phyloP scores from a whole-genome alignment of 2,113 vertebrate genomes.

The Crotalus helleri region DNA sequence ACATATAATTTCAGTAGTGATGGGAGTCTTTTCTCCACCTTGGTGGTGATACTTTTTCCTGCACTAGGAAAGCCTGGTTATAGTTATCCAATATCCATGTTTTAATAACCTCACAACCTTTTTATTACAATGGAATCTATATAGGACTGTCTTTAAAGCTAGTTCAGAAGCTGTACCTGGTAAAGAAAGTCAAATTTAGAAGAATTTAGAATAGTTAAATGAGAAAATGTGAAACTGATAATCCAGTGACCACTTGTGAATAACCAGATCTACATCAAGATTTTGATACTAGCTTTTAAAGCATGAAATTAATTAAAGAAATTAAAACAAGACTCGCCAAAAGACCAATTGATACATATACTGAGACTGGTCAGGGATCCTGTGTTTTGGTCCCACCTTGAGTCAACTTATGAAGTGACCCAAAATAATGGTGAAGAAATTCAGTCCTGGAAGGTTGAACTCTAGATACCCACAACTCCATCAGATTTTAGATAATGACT shows the following conservation, averaged over 20 bases:
- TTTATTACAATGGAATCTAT: background rate
- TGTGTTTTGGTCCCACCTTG: background rate
- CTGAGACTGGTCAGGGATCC: background rate
- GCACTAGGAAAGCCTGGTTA: background rate
- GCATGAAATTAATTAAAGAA: background rate
- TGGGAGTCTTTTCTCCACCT: background rate
- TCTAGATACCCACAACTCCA: background rate
- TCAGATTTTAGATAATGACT: background rate
- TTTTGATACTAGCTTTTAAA: background rate
- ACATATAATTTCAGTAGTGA: background rate
- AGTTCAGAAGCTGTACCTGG: background rate
- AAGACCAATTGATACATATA: background rate
- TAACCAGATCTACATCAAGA: background rate
- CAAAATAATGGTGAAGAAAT: background rate
- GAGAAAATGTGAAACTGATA: background rate
- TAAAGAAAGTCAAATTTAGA: background rate
- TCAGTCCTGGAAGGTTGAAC: background rate
- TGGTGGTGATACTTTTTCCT: background rate
- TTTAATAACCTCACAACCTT: background rate
- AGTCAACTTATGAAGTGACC: background rate
- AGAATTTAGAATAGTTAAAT: background rate
- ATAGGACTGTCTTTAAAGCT: background rate
- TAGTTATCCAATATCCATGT: background rate
- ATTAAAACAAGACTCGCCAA: background rate
- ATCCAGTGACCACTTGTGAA: background rate